A percentile compares a stretch with the other conserved stretches of the same genome.
Evolutionary conservation across 2,888 invertebrate genomes (phyloP).

Genomic region (Trichopoda pennipes): DNA sequence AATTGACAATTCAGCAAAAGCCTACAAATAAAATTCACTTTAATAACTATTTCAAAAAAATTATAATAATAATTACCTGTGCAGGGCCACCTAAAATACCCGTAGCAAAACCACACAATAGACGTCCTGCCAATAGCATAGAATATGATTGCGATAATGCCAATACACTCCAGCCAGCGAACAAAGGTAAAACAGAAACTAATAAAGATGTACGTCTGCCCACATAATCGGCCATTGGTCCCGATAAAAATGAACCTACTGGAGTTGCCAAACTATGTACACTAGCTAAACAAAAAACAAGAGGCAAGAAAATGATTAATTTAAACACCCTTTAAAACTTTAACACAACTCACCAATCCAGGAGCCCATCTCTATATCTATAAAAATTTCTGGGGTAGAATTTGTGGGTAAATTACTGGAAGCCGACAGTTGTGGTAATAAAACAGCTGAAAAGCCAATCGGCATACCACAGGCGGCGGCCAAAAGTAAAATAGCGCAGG

Average conservation of each 20-base stretch:
- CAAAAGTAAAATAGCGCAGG: slow-evolving; percentile 86
- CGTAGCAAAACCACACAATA: slow-evolving; percentile 87
- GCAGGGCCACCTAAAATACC: slow-evolving; percentile 88
- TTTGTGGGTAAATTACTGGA: slow-evolving; percentile 52
- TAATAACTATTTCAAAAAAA: too few relatives aligned
- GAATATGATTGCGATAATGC: slow-evolving; percentile 83
- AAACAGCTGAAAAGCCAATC: slow-evolving; percentile 87
- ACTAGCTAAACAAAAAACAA: slow-evolving; percentile 83
- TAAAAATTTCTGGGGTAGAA: slow-evolving; percentile 82
- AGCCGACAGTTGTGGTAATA: slow-evolving; percentile 87
- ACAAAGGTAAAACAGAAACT: slow-evolving; percentile 85
- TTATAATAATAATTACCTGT: slow-evolving; percentile 84
- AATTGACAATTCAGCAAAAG: too few relatives aligned
- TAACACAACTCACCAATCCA: slow-evolving; percentile 84
- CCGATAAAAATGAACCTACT: slow-evolving; percentile 87
- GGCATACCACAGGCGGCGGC: slow-evolving; percentile 90
- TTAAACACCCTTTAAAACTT: neutral
- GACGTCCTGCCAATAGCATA: slow-evolving; percentile 84
- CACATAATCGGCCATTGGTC: slow-evolving; percentile 86
- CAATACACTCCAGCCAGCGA: slow-evolving; percentile 86
- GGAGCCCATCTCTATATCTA: slow-evolving; percentile 87
- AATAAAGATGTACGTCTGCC: slow-evolving; percentile 86
- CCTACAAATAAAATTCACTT: too few relatives aligned
- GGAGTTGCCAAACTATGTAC: slow-evolving; percentile 90
- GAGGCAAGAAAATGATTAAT: neutral